A percentile compares a stretch with the other conserved stretches of the same genome.
Conservation (phyloP, 1,140 invertebrate species). For the Neuroterus valhalla region DNA sequence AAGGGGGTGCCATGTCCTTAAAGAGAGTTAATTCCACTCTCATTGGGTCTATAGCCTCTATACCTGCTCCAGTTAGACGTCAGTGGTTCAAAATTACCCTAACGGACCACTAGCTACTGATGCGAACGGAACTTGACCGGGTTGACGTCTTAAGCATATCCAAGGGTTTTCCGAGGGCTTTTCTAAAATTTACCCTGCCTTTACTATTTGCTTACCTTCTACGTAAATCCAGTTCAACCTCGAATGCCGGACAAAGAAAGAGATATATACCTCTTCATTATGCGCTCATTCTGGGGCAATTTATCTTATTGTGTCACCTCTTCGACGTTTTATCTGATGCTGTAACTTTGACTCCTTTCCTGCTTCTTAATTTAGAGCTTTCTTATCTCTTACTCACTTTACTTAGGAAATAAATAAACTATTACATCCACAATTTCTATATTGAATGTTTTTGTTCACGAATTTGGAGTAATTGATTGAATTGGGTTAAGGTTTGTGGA, state of each 20-base stretch:
- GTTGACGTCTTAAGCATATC: neutral
- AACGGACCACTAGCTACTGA: slow-evolving; percentile 15
- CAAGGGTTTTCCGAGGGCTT: slow-evolving; percentile 4
- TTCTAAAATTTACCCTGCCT: neutral
- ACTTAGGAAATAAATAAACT: too few species aligned
- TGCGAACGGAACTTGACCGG: slow-evolving; percentile 20
- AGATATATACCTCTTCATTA: neutral
- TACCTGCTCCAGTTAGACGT: slow-evolving; percentile 69
- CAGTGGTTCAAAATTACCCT: slow-evolving; percentile 52
- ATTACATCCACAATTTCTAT: too few species aligned
- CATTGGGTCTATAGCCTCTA: slow-evolving; percentile 36
- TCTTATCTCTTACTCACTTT: too few species aligned
- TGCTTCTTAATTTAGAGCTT: neutral
- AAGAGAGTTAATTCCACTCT: slow-evolving; percentile 1
- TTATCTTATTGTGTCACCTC: slow-evolving; percentile 15
- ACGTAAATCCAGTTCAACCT: slow-evolving; percentile 1
- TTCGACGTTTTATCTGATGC: neutral
- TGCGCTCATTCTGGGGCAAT: neutral
- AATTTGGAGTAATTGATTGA: too few species aligned
- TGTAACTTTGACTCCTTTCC: neutral
- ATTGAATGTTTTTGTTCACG: neutral
- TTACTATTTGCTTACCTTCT: neutral
- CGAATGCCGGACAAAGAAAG: neutral
- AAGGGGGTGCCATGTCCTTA: slow-evolving; percentile 22
- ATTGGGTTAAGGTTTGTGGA: too few species aligned